These are phyloP conservation scores for honey bee (Apis mellifera) DNA, from an alignment of 1,140 invertebrate genomes.

Conservation along the genomic window DNA sequence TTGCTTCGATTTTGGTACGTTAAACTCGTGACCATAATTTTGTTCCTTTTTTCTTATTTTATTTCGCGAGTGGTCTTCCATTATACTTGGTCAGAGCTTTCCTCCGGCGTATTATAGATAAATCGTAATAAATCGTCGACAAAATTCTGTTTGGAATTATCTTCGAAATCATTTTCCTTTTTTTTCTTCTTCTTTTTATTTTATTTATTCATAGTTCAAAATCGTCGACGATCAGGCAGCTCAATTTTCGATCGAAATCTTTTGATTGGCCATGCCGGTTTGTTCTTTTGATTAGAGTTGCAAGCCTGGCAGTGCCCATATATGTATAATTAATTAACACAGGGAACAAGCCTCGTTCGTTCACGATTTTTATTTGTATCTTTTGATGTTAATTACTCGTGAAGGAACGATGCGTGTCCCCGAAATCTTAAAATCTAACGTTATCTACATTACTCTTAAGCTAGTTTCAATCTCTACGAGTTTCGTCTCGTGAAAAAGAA, in stretches of 20 bases:
- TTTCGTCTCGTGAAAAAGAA: slow-evolving; percentile 3
- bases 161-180: slow-evolving; percentile 5
- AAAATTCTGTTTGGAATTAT: background rate
- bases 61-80: slow-evolving; percentile 29
- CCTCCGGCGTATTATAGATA: slow-evolving; percentile 23
- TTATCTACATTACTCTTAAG: slow-evolving; percentile 25
- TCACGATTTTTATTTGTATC: background rate
- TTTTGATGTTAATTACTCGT: background rate
- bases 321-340: slow-evolving; percentile 64
- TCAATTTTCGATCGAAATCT: slow-evolving; percentile 59
- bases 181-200: too few relatives aligned
- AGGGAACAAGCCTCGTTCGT: slow-evolving; percentile 27
- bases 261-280: slow-evolving; percentile 62
- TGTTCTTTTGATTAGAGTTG: slow-evolving; percentile 64
- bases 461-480: slow-evolving; percentile 35
- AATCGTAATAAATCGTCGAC: slow-evolving; percentile 21
- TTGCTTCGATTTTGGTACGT: slow-evolving; percentile 52
- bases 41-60: background rate
- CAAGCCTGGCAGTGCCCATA: slow-evolving; percentile 72
- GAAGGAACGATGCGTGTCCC: background rate
- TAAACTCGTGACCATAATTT: slow-evolving; percentile 63
- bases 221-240: slow-evolving; percentile 32
- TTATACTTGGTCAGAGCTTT: slow-evolving; percentile 46
- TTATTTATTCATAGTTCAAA: background rate
- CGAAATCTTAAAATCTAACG: slow-evolving; percentile 20